Percentiles rank a stretch among this genome's conserved stretches.
phyloP scores from a whole-genome alignment of 2,113 vertebrate genomes.

The Urocitellus parryii region DNA sequence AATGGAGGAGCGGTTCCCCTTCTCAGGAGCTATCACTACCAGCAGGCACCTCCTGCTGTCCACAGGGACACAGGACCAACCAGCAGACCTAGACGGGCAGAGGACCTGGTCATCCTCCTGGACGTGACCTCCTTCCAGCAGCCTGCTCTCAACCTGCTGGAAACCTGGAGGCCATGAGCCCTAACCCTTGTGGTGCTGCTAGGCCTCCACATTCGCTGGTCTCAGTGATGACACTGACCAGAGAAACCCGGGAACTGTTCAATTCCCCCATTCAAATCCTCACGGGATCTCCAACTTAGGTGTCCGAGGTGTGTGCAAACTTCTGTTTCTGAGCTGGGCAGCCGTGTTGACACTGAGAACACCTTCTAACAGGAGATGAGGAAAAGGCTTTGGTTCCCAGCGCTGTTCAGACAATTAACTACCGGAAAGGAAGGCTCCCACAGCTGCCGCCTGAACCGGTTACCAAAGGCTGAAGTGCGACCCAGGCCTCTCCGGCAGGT shows the following conservation, averaged over 20 bases:
- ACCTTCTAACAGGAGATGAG: neutral
- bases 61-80: neutral
- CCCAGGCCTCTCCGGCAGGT: neutral
- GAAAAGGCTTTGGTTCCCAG: too few species aligned
- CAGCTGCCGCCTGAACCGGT: neutral
- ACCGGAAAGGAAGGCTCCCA: too few species aligned
- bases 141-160: too few species aligned
- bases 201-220: neutral
- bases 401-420: too few species aligned
- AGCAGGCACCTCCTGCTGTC: neutral
- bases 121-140: too few species aligned
- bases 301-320: neutral
- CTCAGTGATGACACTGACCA: neutral
- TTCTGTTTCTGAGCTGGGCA: neutral
- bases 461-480: neutral
- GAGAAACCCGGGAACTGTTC: neutral
- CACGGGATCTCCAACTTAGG: neutral
- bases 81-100: fast-evolving
- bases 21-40: neutral
- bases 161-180: too few species aligned
- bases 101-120: neutral
- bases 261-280: neutral
- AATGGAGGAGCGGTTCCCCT: too few species aligned
- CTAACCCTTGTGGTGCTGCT: neutral
- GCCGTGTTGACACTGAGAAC: neutral